Evolutionary conservation across 2,797 vertebrate genomes (phyloP).

Genomic region (Falco peregrinus): DNA sequence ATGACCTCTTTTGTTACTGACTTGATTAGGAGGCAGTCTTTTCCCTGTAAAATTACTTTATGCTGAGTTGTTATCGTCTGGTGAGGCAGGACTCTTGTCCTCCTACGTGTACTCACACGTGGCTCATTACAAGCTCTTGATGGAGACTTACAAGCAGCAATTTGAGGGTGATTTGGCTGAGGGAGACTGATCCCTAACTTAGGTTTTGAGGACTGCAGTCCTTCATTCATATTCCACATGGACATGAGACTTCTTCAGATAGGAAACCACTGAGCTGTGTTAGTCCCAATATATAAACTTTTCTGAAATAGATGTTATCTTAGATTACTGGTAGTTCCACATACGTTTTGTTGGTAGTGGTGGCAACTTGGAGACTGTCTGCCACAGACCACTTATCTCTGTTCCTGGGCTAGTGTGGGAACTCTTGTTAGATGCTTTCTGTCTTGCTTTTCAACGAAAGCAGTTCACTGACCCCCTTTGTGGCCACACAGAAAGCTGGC

Average conservation of each 20-base stretch:
- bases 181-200: neutral
- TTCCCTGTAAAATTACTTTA: neutral
- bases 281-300: neutral
- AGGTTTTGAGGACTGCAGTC: neutral
- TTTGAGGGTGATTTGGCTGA: neutral
- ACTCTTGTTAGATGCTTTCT: neutral
- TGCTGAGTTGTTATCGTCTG: rapidly evolving
- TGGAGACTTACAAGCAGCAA: neutral
- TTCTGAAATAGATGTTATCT: neutral
- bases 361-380: neutral
- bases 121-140: neutral
- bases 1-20: neutral
- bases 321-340: neutral
- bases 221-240: neutral
- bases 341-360: neutral
- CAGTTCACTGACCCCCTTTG: neutral
- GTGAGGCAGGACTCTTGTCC: neutral
- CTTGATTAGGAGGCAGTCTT: neutral
- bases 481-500: neutral
- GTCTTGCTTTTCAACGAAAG: neutral
- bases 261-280: neutral
- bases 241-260: neutral
- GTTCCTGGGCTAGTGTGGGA: neutral
- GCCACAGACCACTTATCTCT: neutral
- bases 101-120: rapidly evolving